phyloP scores from a whole-genome alignment of 2,797 vertebrate genomes.

The Smutsia temminckii region DNA sequence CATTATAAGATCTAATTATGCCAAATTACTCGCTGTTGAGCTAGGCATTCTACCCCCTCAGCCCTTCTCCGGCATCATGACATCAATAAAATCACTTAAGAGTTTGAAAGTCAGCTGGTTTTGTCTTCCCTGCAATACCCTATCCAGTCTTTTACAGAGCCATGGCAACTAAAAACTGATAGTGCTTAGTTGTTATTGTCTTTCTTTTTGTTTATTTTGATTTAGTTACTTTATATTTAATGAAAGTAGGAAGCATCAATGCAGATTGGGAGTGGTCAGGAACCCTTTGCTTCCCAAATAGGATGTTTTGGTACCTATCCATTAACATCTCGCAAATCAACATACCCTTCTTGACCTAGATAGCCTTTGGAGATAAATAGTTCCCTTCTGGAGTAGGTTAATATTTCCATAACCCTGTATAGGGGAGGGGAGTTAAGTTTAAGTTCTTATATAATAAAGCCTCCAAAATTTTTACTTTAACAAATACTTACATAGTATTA shows the following conservation, averaged over 20 bases:
- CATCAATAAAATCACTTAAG: not conserved
- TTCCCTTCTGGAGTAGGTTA: not conserved
- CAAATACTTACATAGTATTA: not conserved
- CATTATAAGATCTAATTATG: not conserved
- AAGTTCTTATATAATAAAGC: constrained; percentile 1
- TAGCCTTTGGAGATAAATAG: not conserved
- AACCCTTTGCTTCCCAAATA: not conserved
- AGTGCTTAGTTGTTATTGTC: not conserved
- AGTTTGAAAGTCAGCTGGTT: not conserved
- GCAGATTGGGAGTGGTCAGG: not conserved
- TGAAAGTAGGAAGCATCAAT: not conserved
- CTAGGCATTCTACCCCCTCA: not conserved
- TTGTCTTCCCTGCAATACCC: not conserved
- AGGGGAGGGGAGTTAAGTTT: not conserved
- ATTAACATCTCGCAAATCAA: not conserved
- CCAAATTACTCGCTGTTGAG: not conserved
- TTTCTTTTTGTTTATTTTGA: constrained; percentile 42
- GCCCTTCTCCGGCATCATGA: not conserved
- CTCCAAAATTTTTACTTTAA: not conserved
- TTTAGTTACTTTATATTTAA: constrained; percentile 50
- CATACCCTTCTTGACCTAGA: not conserved
- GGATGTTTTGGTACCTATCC: not conserved
- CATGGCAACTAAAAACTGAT: not conserved
- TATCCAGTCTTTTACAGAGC: not conserved
- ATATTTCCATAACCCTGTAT: not conserved